Percentiles rank a stretch among this genome's conserved stretches.
phyloP scores from a whole-genome alignment of 2,797 vertebrate genomes.

The Leuciscus waleckii region DNA sequence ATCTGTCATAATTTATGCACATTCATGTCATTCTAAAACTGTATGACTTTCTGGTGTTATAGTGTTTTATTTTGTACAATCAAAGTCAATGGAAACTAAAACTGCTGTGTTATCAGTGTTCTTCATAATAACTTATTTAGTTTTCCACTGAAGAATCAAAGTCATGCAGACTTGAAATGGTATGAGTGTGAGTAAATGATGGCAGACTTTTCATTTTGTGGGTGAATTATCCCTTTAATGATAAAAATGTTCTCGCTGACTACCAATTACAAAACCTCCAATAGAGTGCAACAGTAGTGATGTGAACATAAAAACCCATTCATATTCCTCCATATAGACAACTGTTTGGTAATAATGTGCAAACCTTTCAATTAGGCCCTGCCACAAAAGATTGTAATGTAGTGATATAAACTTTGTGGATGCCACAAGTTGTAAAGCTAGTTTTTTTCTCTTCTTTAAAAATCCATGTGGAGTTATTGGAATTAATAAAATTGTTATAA shows the following conservation, averaged over 20 bases:
- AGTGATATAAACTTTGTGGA: not conserved
- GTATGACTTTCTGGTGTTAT: not conserved
- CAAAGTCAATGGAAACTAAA: not conserved
- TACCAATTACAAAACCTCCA: not conserved
- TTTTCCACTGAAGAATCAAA: not conserved
- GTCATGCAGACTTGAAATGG: not conserved
- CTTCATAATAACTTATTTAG: not conserved
- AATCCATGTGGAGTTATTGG: not conserved
- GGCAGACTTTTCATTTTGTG: not conserved
- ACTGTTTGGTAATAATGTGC: not conserved
- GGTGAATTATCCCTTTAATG: not conserved
- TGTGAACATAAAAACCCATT: not conserved
- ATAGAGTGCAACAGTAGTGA: not conserved
- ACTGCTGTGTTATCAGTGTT: not conserved
- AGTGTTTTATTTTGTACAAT: not conserved
- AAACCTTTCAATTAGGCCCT: not conserved
- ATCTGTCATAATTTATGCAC: not conserved
- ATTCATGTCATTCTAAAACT: not conserved
- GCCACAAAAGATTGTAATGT: not conserved
- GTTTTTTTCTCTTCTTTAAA: not conserved
- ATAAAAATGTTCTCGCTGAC: not conserved
- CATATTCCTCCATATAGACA: not conserved
- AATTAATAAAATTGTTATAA: not conserved
- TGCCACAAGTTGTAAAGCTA: not conserved
- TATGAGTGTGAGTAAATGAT: not conserved